Evolutionary conservation across 2,888 invertebrate genomes (phyloP), one percentile per base, ranked within the genome.

Genomic region (Leptogaster cylindrica): DNA sequence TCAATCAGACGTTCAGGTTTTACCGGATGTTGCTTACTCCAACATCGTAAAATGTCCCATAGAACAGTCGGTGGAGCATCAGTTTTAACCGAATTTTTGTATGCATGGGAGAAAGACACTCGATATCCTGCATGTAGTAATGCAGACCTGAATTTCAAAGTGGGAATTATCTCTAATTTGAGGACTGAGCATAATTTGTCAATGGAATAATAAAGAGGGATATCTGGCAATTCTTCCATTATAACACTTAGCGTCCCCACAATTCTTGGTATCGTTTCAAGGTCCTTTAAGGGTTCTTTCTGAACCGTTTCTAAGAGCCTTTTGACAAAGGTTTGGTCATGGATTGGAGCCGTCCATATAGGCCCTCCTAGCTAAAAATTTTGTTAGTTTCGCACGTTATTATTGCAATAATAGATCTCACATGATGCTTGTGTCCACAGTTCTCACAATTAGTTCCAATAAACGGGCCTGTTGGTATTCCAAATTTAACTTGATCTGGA

Each of bases 21-120:
- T 2, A 87, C 85, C 0, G 91, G 91, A 78, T 90, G 87, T 0
- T 80, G 76, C 71, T 85, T 84, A 72, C 87, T 88, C 94, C 95
- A 95, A 48, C 87, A 86, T 69, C 95, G 84, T 73, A 97, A 84
- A 65, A 97, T 87, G 79, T 97, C 97, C 98, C 98, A 99, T 14
- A 99, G 76, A 7, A 96, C 84, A 1, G 83, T 80, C 36, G 88
- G 82, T 0, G 99, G 95, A 2, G 98, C 98, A 77, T 92, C 84
- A 0, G 98, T 98, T 82, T 99, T 99, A 18, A 98, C 83, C 0
- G 96, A 95, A 72, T 88, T 87, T 76, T 90, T 92, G 71, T 87
- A 87, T 66, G 93, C 91, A 82, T 99, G 99, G 0, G 97, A 95
- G 74, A 88, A 89, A 0, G 97, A 97, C 2, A 98, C 97, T 73